Evolutionary conservation across 2,797 vertebrate species (phyloP).

Genomic region (Acanthiza pusilla): DNA sequence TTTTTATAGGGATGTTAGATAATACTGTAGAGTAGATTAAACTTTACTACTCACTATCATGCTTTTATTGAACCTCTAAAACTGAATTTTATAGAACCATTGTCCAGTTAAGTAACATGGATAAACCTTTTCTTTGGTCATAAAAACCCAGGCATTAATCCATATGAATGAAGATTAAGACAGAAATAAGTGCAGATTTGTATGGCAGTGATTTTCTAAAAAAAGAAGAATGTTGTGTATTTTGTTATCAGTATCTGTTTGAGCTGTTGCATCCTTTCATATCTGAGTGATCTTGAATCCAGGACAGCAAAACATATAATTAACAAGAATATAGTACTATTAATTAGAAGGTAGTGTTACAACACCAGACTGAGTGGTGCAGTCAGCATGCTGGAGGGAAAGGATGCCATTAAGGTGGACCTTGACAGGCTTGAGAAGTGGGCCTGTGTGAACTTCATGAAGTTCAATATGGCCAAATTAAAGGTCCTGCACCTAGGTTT

Average conservation of each 20-base stretch:
- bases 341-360: neutral
- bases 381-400: neutral
- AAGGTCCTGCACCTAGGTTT: neutral
- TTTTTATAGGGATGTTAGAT: conserved; percentile 11
- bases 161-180: neutral
- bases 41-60: conserved; percentile 11
- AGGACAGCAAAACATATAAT: neutral
- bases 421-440: neutral
- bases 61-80: conserved; percentile 18
- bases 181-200: neutral
- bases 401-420: neutral
- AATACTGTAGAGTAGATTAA: conserved; percentile 10
- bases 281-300: neutral
- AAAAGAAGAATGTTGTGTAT: neutral
- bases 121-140: conserved; percentile 7
- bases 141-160: neutral
- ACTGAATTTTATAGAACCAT: neutral
- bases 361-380: neutral
- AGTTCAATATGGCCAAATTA: neutral
- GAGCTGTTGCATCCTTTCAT: neutral
- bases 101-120: neutral
- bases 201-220: neutral
- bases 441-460: neutral
- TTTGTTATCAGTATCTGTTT: neutral
- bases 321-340: neutral